Evolutionary conservation across 2,888 invertebrate species (phyloP).

Genomic region (Molanna angustata): DNA sequence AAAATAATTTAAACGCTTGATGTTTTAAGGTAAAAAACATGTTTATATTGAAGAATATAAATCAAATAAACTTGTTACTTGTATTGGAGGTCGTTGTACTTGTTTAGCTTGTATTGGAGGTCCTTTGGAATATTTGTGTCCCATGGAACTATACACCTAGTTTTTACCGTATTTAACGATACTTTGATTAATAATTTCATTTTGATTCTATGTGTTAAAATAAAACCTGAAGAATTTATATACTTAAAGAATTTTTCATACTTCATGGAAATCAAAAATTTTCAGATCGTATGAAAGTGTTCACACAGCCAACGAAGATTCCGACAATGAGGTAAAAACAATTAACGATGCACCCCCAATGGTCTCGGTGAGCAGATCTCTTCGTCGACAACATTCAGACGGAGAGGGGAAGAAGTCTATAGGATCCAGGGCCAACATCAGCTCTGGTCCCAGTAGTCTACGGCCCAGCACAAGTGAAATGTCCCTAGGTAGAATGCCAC

Average conservation of each 20-base stretch:
- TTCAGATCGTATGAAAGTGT: conserved; percentile 47
- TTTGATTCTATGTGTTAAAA: too few species aligned
- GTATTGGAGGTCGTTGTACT: too few species aligned
- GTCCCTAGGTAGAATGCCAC: conserved; percentile 39
- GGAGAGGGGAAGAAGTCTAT: conserved; percentile 17
- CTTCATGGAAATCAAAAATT: conserved; percentile 18
- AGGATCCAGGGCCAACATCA: background rate
- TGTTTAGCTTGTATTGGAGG: too few species aligned
- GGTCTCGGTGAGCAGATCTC: conserved; percentile 8
- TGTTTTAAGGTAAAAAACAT: too few species aligned
- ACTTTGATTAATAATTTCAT: too few species aligned
- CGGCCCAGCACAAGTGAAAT: conserved; percentile 51
- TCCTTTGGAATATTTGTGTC: too few species aligned
- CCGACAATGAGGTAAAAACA: conserved; percentile 23
- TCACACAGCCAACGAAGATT: conserved; percentile 39
- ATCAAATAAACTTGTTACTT: too few species aligned
- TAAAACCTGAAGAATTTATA: too few species aligned
- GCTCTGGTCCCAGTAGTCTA: conserved; percentile 31
- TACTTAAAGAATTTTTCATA: background rate
- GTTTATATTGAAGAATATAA: too few species aligned
- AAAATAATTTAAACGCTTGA: too few species aligned
- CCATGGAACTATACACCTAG: too few species aligned
- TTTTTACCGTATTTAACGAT: too few species aligned
- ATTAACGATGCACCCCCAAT: conserved; percentile 22
- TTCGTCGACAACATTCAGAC: conserved; percentile 30